Base-by-base conservation (phyloP, 2,113 vertebrate genomes). In the Coregonus clupeaformis region DNA sequence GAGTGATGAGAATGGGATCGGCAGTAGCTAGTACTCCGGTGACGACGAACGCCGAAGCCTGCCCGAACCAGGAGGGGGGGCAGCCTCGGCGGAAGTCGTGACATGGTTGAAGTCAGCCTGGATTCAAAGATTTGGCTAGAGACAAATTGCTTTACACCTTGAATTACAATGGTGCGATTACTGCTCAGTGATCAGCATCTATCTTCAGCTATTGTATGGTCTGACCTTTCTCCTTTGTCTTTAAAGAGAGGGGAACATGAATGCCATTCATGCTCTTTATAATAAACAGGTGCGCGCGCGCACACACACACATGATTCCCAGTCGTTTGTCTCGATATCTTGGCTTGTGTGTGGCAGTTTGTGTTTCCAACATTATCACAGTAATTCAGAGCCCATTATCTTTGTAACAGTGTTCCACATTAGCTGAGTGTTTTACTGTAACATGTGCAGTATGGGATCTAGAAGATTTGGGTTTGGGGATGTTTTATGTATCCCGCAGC, bases 401-500 rank as follows among this genome's bases (percentile, higher is more conserved):
- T 86, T 86, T 80, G 80, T 79, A 42, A 80, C 76, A 18, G 3
- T 4, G 14, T 52, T 63, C 71, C 62, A 77, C 76, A 82, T 85
- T 87, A 84, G 84, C 68, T 60, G 9, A 12, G 74, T 80, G 76
- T 80, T 42, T 11, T 42, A 12, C 9, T 42, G 36, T 86, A 82
- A 72, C 79, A 55, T 57, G 47, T 69, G 49, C 75, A 13, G 60
- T 64, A 52, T 73, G 80, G 36, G 70, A 82, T 77, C 29, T 68
- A 42, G 36, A 11, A 42, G 36, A 42, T 42, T 42, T 7, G 64
- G 77, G 69, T 65, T 73, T 62, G 67, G 68, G 32, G 20, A 27
- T 70, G 74, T 63, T 84, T 84, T 78, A 82, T 86, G 68, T 60
- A 67, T 72, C 69, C 60, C 65, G 81, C 69, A 80, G 80, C 73